A percentile compares a stretch with the other conserved stretches of the same genome.
phyloP scores from a whole-genome alignment of 2,113 vertebrate genomes.

The Xenopus tropicalis region DNA sequence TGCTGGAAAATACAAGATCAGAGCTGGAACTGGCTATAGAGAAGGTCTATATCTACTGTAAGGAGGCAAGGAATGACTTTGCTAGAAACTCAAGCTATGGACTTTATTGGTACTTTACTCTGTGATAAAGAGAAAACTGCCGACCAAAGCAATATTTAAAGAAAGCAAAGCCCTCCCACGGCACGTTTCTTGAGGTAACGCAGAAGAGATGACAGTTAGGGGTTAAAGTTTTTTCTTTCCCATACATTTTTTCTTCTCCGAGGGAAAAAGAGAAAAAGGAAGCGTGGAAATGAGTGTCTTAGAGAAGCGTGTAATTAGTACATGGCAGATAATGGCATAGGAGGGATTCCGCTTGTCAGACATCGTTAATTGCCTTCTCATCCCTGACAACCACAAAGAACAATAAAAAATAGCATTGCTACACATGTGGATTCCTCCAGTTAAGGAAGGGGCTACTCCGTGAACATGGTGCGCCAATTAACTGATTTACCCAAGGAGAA shows the following conservation, averaged over 20 bases:
- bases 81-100: no score
- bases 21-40: no score
- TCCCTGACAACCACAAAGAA: not conserved
- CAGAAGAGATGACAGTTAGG: not conserved
- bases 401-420: conserved; percentile 16
- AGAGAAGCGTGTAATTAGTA: conserved; percentile 29
- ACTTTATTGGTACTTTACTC: no score
- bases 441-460: conserved; percentile 15
- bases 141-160: no score
- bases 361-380: conserved; percentile 27
- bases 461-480: conserved; percentile 20
- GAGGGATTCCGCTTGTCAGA: conserved; percentile 19
- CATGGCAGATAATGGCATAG: conserved; percentile 35
- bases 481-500: not conserved
- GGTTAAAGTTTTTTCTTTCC: not conserved
- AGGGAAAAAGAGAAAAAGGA: conserved; percentile 1
- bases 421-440: not conserved
- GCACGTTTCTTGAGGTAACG: not conserved
- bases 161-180: no score
- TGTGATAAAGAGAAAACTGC: no score
- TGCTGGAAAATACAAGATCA: no score
- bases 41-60: no score
- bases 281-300: conserved; percentile 5
- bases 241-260: not conserved
- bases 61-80: no score